Percentiles rank a stretch among this genome's conserved stretches.
These are phyloP conservation scores for Tachysurus fulvidraco DNA, from an alignment of 2,113 vertebrate species.

Conservation along the genomic window DNA sequence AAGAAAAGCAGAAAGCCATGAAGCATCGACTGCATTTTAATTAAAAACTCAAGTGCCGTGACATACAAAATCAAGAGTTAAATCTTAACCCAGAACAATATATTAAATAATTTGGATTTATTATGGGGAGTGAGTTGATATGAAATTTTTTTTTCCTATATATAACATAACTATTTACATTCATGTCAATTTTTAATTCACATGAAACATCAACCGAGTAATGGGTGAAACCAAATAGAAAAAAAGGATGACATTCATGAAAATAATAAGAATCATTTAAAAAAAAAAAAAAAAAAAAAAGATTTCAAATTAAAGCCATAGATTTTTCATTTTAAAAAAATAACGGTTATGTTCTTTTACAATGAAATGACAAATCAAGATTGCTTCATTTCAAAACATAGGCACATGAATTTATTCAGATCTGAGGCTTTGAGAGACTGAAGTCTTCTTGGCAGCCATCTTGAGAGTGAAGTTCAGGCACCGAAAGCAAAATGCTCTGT, in stretches of 20 bases:
- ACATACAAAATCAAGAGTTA: conserved; percentile 71
- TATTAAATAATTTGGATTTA: conserved; percentile 61
- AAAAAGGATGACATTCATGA: conserved; percentile 51
- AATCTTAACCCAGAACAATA: conserved; percentile 66
- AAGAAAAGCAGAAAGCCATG: conserved; percentile 23
- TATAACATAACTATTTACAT: conserved; percentile 79
- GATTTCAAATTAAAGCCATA: conserved; percentile 70
- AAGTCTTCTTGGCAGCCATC: conserved; percentile 40
- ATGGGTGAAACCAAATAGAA: conserved; percentile 51
- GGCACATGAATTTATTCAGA: conserved; percentile 74
- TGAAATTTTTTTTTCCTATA: conserved; percentile 66
- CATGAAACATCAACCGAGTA: conserved; percentile 58
- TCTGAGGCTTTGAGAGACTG: conserved; percentile 62
- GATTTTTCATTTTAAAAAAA: conserved; percentile 69
- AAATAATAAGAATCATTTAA: conserved; percentile 35
- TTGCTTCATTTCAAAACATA: conserved; percentile 77
- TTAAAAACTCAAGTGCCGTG: conserved; percentile 73
- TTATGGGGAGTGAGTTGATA: conserved; percentile 62
- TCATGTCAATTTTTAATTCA: conserved; percentile 64
- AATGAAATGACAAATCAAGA: conserved; percentile 74
- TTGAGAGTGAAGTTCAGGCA: conserved; percentile 35
- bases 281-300: conserved; percentile 44
- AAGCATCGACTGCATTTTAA: conserved; percentile 67
- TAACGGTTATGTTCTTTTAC: conserved; percentile 64
- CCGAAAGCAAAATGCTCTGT: conserved; percentile 26